Evolutionary conservation across 2,113 vertebrate species (phyloP).

Genomic region (Bubo blakistoni): DNA sequence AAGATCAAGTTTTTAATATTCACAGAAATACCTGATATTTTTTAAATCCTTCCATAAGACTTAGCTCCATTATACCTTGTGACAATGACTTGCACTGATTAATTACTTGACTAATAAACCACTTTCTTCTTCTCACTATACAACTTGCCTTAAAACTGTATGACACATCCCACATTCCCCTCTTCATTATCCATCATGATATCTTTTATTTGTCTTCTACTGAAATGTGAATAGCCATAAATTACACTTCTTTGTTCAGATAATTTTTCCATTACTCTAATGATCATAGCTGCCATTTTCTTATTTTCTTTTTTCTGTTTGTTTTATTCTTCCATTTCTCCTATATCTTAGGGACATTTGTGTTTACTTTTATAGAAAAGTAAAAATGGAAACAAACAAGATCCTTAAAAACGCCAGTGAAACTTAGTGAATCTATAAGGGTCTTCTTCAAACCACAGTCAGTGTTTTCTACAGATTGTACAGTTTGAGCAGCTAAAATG

Average conservation of each 20-base stretch:
- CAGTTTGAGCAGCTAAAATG: not conserved
- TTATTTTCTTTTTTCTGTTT: not conserved
- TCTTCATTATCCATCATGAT: not conserved
- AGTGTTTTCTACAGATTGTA: not conserved
- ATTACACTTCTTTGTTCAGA: not conserved
- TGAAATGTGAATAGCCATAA: not conserved
- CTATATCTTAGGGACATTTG: not conserved
- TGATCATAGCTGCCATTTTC: not conserved
- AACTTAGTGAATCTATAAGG: not conserved
- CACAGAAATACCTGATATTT: not conserved
- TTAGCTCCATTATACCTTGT: not conserved
- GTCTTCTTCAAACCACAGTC: not conserved
- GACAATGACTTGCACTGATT: slow-evolving; percentile 30
- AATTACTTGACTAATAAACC: slow-evolving; percentile 48
- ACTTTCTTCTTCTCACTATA: not conserved
- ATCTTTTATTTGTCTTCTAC: not conserved
- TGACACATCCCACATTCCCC: slow-evolving; percentile 7
- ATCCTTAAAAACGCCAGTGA: not conserved
- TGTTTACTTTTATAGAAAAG: not conserved
- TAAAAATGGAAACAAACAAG: not conserved
- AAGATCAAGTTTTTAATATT: slow-evolving; percentile 10
- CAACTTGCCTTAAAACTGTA: slow-evolving; percentile 1
- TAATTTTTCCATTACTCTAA: not conserved
- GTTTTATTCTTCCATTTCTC: not conserved
- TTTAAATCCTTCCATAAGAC: not conserved